Evolutionary conservation across 2,113 vertebrate species (phyloP), one percentile per base, ranked within the genome.

Genomic region (Ariopsis seemanni): DNA sequence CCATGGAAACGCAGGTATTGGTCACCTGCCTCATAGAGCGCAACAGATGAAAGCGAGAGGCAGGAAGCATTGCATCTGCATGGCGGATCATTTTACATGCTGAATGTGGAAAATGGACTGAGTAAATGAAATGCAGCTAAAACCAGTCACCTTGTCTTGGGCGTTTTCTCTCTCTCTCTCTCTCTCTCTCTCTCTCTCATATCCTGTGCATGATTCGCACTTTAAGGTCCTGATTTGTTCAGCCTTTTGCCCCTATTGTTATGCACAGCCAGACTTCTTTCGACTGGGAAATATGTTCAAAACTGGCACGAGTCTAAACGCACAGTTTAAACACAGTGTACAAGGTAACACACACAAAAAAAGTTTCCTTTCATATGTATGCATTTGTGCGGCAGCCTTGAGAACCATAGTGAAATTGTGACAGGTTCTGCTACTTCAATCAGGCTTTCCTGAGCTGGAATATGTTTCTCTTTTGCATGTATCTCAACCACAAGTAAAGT

Each of bases 1-100:
- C 85, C 77, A 90, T 87, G 82, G 89, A 87, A 88, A 90, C 75
- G 6, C 87, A 82, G 75, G 78, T 88, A 75, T 85, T 85, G 83
- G 60, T 90, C 85, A 90, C 50, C 87, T 88, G 57, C 67, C 22
- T 88, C 55, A 72, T 34, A 12, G 50, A 48, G 69, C 34, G 42
- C 27, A 10, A 88, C 65, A 58, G 34, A 72, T 71, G 72, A 71
- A 67, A 48, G 65, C 2, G 10, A 57, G 60, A 69, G 71, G 42
- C 22, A 82, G 57, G 65, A 30, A 80, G 27, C 53, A 42, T 0
- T 25, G 12, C 10, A 62, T 42, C 12, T 63, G 42, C 79, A 42
- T 42, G 57, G 30, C 30, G 48, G 79, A 82, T 48, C 58, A 5
- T 60, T 81, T 81, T 81, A 34, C 27, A 81, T 81, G 79, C 9